Conservation (phyloP, 2,113 vertebrate genomes). For the Melanerpes aurifrons region DNA sequence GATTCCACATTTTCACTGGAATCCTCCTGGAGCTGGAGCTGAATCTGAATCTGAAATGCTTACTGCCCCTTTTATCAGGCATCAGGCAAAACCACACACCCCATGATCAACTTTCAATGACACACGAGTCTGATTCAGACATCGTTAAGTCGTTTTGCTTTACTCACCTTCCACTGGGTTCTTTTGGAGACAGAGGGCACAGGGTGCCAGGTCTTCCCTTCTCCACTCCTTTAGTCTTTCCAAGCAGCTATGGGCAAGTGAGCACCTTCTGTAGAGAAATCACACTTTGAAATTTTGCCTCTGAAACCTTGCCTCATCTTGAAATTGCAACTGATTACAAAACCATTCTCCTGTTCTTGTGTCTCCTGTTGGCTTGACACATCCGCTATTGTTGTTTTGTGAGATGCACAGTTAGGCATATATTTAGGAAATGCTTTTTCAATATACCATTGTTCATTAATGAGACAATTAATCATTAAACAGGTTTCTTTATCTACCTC, state of each 20-base stretch:
- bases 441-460: neutral
- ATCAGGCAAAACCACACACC: neutral
- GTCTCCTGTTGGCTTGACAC: neutral
- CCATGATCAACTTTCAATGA: neutral
- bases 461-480: neutral
- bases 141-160: neutral
- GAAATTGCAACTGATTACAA: neutral
- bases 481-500: neutral
- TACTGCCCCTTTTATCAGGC: neutral
- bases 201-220: neutral
- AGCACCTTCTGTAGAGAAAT: neutral
- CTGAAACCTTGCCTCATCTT: neutral
- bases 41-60: neutral
- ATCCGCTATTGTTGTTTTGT: neutral
- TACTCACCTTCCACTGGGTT: neutral
- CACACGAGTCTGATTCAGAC: neutral
- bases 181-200: neutral
- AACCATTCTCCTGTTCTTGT: neutral
- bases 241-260: neutral
- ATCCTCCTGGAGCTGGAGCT: neutral
- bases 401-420: neutral
- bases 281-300: neutral
- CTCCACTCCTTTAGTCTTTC: neutral
- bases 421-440: neutral
- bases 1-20: neutral